phyloP scores from a whole-genome alignment of 1,140 invertebrate genomes.

The Pseudomyrmex cubaensis region DNA sequence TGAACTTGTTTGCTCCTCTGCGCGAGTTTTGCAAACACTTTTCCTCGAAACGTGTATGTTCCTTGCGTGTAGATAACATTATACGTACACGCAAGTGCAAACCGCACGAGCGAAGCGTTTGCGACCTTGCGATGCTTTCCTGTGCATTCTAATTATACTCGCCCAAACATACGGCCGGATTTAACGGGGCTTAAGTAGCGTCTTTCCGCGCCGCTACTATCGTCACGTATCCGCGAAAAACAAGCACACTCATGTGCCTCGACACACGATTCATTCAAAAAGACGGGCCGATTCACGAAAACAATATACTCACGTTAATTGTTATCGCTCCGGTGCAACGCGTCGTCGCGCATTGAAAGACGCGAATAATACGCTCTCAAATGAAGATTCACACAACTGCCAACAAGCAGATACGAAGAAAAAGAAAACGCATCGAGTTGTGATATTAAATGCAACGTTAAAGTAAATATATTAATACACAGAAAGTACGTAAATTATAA shows the following conservation, averaged over 20 bases:
- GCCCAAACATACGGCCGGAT: constrained; percentile 50
- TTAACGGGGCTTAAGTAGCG: background rate
- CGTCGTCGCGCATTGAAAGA: background rate
- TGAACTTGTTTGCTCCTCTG: too few relatives aligned
- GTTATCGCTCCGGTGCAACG: background rate
- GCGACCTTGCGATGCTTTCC: constrained; percentile 72
- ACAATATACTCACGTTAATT: background rate
- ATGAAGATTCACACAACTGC: background rate
- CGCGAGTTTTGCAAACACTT: too few relatives aligned
- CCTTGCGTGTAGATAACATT: too few relatives aligned
- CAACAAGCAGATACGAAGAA: background rate
- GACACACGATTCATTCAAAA: constrained; percentile 27
- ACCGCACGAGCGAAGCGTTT: background rate
- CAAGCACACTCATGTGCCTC: background rate
- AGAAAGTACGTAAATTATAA: background rate
- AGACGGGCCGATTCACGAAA: background rate
- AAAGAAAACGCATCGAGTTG: too few relatives aligned
- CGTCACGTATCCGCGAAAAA: constrained; percentile 32
- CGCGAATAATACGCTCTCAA: background rate
- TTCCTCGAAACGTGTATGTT: too few relatives aligned
- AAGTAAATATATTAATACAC: background rate
- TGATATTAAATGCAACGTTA: background rate
- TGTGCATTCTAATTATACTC: constrained; percentile 76
- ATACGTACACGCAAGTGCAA: background rate
- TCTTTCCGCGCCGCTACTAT: constrained; percentile 11